phyloP scores from a whole-genome alignment of 2,113 vertebrate species.

The Lampris megalopsis region DNA sequence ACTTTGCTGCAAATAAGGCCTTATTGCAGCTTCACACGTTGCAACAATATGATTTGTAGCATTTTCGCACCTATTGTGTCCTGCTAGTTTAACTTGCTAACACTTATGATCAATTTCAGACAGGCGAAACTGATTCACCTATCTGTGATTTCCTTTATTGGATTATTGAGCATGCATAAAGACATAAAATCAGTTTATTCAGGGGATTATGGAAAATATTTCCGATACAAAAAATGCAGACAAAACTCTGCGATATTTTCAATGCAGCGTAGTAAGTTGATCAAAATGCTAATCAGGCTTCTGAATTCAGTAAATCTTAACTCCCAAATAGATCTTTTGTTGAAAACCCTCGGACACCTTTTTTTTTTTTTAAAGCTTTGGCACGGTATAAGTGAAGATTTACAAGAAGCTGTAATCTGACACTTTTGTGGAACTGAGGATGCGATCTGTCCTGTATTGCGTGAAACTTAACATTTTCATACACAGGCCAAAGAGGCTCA shows the following conservation, averaged over 20 bases:
- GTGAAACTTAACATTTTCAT: background rate
- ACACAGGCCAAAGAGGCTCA: background rate
- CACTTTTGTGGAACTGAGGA: background rate
- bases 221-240: background rate
- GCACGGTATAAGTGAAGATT: background rate
- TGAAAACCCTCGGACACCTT: background rate
- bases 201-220: background rate
- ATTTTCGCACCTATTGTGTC: slow-evolving; percentile 4
- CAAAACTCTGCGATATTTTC: background rate
- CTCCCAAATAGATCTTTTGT: background rate
- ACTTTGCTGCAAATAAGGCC: background rate
- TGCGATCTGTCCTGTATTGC: background rate
- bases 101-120: slow-evolving; percentile 4
- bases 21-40: background rate
- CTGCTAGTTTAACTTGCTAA: background rate
- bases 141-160: background rate
- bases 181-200: background rate
- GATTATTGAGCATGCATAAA: too few relatives aligned
- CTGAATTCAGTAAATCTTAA: too few relatives aligned
- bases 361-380: background rate
- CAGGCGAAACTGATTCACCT: too few relatives aligned
- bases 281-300: background rate
- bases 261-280: background rate
- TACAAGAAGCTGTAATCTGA: background rate
- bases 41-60: slow-evolving; percentile 10